Evolutionary conservation across 1,140 invertebrate species (phyloP).

Genomic region (Sarcophaga peregrina): DNA sequence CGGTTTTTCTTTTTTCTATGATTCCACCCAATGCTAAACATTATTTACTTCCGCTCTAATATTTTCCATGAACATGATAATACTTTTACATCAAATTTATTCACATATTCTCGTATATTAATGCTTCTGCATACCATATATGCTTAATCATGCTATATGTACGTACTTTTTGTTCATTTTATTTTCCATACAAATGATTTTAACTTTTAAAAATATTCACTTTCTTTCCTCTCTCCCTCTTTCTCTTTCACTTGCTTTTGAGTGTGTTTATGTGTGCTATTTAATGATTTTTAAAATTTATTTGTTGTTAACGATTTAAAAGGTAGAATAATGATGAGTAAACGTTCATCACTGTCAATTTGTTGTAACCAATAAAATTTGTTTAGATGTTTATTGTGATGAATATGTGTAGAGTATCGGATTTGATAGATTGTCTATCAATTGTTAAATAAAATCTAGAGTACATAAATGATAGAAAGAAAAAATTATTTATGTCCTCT

Average conservation of each 20-base stretch:
- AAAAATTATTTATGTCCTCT: no score
- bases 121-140: neutral
- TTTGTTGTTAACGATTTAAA: neutral
- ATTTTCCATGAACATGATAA: neutral
- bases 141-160: neutral
- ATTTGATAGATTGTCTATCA: no score
- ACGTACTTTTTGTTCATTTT: no score
- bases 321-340: no score
- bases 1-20: neutral
- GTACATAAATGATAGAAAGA: no score
- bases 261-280: neutral
- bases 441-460: no score
- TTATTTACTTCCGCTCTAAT: constrained; percentile 20
- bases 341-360: neutral
- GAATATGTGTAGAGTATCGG: no score
- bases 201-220: neutral
- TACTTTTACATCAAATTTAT: neutral
- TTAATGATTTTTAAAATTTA: neutral
- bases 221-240: no score
- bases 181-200: neutral
- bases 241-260: no score
- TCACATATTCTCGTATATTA: neutral
- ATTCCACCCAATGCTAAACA: neutral
- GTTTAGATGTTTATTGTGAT: no score
- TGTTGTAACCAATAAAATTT: constrained; percentile 1